Conservation (phyloP, 2,888 invertebrate species). For the Pomacea canaliculata region DNA sequence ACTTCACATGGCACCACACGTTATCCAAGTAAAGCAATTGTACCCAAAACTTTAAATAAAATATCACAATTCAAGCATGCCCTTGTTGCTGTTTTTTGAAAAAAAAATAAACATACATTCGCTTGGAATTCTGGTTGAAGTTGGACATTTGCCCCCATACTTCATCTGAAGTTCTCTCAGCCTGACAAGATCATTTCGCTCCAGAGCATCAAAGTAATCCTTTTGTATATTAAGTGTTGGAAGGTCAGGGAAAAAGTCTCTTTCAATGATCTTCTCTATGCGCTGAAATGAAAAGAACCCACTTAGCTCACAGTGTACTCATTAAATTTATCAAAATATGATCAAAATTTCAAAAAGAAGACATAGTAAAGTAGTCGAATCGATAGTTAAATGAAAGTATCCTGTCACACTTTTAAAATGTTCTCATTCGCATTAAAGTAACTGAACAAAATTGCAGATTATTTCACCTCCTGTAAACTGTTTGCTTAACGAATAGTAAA, state of each 20-base stretch:
- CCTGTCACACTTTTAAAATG: neutral
- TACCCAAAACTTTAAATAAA: too few species aligned
- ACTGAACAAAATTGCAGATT: too few species aligned
- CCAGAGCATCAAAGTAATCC: constrained; percentile 91
- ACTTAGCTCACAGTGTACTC: too few species aligned
- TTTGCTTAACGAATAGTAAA: too few species aligned
- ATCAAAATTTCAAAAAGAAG: too few species aligned
- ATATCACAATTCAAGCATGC: too few species aligned
- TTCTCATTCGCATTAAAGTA: neutral
- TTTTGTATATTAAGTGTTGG: constrained; percentile 92
- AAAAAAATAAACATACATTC: constrained; percentile 43
- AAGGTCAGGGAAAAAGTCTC: constrained; percentile 97
- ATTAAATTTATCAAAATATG: too few species aligned
- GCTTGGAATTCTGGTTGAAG: constrained; percentile 43
- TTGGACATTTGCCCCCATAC: constrained; percentile 73
- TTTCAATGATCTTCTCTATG: constrained; percentile 93
- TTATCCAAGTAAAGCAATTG: too few species aligned
- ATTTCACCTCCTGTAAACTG: too few species aligned
- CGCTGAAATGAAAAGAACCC: constrained; percentile 73
- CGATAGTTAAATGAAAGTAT: neutral
- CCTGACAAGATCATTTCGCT: constrained; percentile 88
- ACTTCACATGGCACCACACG: too few species aligned
- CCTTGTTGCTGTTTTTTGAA: too few species aligned
- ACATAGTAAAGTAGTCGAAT: too few species aligned
- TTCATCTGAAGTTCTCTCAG: constrained; percentile 88